These are phyloP conservation scores for Etia nguti DNA, from an alignment of 2,113 vertebrate genomes.

Conservation along the genomic window DNA sequence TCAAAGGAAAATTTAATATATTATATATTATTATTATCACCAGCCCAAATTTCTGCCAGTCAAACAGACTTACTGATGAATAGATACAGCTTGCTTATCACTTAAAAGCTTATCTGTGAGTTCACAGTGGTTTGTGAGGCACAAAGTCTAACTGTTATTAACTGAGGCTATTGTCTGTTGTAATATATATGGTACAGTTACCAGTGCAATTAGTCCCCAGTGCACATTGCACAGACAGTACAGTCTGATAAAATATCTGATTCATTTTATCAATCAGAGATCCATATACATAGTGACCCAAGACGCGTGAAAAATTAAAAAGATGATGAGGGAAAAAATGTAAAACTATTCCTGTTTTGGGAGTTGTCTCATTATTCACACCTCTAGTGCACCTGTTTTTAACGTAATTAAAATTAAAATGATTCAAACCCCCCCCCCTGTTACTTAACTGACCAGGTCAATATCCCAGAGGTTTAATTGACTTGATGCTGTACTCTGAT, in stretches of 20 bases:
- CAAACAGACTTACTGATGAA: neutral
- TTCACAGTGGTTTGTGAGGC: neutral
- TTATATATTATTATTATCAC: too few relatives aligned
- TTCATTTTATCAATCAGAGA: neutral
- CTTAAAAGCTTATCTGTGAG: neutral
- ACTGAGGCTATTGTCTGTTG: neutral
- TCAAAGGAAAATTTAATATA: too few relatives aligned
- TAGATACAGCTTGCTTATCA: neutral
- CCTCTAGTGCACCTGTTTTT: neutral
- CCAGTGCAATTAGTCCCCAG: neutral
- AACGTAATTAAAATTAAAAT: neutral
- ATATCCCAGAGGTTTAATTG: neutral
- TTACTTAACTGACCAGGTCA: neutral
- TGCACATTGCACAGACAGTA: neutral
- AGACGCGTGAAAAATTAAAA: neutral
- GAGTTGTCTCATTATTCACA: neutral
- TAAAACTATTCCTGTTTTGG: neutral
- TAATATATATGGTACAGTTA: neutral
- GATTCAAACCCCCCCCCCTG: fast-evolving
- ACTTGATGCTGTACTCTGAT: neutral
- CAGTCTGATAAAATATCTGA: neutral
- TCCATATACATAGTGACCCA: fast-evolving
- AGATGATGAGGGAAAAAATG: neutral
- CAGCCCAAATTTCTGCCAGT: neutral
- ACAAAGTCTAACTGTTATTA: neutral